Evolutionary conservation across 2,797 vertebrate genomes (phyloP).

Genomic region (Zenarchopterus dispar): DNA sequence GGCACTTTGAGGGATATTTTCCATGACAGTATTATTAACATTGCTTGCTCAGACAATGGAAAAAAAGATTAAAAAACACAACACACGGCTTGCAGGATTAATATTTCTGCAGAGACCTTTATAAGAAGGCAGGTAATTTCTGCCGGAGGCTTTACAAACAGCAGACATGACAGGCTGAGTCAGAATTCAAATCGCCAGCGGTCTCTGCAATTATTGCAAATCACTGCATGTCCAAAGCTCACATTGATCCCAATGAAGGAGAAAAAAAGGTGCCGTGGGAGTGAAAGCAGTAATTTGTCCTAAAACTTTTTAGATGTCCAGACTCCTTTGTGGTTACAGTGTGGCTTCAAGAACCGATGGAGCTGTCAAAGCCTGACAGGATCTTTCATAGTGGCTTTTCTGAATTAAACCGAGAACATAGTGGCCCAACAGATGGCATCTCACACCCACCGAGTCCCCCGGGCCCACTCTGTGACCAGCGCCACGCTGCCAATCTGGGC

Average conservation of each 20-base stretch:
- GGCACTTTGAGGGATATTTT: slow-evolving; percentile 10
- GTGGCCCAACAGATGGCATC: slow-evolving; percentile 64
- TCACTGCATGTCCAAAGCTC: slow-evolving; percentile 34
- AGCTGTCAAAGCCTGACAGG: slow-evolving; percentile 1
- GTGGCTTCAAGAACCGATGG: not conserved
- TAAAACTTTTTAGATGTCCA: slow-evolving; percentile 15
- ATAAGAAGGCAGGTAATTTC: slow-evolving; percentile 40
- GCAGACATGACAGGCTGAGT: slow-evolving; percentile 29
- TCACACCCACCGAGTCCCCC: slow-evolving; percentile 40
- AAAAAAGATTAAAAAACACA: slow-evolving; percentile 18
- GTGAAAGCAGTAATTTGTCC: slow-evolving; percentile 35
- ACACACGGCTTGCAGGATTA: slow-evolving; percentile 22
- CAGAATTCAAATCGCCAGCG: slow-evolving; percentile 30
- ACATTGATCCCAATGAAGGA: slow-evolving; percentile 27
- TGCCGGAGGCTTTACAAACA: slow-evolving; percentile 32
- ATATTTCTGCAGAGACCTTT: slow-evolving; percentile 35
- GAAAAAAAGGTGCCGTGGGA: slow-evolving; percentile 2
- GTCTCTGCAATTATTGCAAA: slow-evolving; percentile 53
- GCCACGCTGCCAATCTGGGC: slow-evolving; percentile 60
- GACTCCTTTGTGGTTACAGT: not conserved
- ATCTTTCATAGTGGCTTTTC: slow-evolving; percentile 8
- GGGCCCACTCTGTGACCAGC: slow-evolving; percentile 61
- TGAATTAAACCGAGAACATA: slow-evolving; percentile 25
- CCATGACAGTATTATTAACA: slow-evolving; percentile 24
- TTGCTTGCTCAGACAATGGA: slow-evolving; percentile 19